Evolutionary conservation across 2,113 vertebrate genomes (phyloP).

Genomic region (Anas platyrhynchos): DNA sequence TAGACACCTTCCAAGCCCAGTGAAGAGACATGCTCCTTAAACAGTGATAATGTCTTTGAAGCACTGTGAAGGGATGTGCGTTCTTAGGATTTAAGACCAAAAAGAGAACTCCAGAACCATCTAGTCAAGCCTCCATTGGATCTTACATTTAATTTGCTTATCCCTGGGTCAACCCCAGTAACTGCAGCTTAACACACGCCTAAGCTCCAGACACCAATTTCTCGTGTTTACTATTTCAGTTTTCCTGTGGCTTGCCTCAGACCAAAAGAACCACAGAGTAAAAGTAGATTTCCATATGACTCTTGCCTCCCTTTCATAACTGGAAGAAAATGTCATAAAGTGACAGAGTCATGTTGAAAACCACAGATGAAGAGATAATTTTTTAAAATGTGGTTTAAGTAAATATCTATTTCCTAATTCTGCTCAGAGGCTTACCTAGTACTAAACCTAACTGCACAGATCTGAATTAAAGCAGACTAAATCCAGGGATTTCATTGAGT

Average conservation of each 20-base stretch:
- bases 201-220: neutral
- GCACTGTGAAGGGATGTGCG: neutral
- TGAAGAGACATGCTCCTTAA: neutral
- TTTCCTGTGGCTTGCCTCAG: neutral
- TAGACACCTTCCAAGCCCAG: neutral
- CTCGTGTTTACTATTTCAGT: neutral
- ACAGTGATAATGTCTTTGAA: neutral
- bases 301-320: neutral
- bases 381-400: neutral
- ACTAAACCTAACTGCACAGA: neutral
- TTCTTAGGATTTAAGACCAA: neutral
- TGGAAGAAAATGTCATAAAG: neutral
- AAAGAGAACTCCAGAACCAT: neutral
- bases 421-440: neutral
- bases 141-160: neutral
- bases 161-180: neutral
- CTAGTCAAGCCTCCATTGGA: neutral
- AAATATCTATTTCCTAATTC: neutral
- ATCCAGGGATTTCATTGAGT: neutral
- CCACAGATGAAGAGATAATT: neutral
- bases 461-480: neutral
- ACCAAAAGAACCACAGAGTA: neutral
- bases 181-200: neutral
- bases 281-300: neutral
- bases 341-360: neutral